These are phyloP conservation scores for Hapalemur alaotrensis DNA, from an alignment of 2,797 vertebrate genomes.

Conservation along the genomic window DNA sequence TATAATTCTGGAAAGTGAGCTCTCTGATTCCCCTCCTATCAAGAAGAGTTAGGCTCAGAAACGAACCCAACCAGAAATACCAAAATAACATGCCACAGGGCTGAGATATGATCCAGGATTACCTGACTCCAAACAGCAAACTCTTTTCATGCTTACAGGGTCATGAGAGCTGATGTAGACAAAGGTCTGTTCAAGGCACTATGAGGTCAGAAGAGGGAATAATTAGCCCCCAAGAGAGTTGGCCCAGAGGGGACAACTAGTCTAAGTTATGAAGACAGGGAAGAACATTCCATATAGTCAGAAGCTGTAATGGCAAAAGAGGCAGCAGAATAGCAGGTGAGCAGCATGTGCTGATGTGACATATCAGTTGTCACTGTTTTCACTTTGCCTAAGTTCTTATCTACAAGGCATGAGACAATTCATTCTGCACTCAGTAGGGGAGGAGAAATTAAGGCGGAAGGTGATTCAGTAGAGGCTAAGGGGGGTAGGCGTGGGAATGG, in stretches of 20 bases:
- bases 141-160: background rate
- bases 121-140: background rate
- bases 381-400: background rate
- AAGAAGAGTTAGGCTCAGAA: background rate
- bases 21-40: background rate
- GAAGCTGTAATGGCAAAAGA: background rate
- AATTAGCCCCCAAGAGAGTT: background rate
- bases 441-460: background rate
- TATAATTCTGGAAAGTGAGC: background rate
- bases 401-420: background rate
- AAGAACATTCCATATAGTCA: background rate
- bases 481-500: background rate
- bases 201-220: background rate
- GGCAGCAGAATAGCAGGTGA: background rate
- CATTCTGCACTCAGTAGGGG: background rate
- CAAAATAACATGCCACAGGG: background rate
- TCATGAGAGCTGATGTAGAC: background rate
- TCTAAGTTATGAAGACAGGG: background rate
- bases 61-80: background rate
- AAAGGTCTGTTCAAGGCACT: background rate
- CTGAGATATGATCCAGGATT: background rate
- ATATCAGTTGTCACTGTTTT: rapidly evolving
- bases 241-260: no score
- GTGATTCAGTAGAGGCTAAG: background rate
- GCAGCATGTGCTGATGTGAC: rapidly evolving